phyloP scores from a whole-genome alignment of 2,797 vertebrate genomes.

The Triplophysa yarkandensis region DNA sequence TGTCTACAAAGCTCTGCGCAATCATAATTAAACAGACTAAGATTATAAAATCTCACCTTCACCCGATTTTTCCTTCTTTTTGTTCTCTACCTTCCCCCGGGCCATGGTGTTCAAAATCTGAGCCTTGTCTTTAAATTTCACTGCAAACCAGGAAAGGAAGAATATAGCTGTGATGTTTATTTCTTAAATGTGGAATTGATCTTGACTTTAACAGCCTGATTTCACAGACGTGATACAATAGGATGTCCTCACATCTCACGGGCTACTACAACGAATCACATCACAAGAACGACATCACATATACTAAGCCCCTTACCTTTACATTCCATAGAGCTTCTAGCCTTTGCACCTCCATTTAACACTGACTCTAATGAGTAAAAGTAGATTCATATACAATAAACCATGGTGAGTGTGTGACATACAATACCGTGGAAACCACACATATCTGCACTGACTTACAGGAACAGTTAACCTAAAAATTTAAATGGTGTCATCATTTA shows the following conservation, averaged over 20 bases:
- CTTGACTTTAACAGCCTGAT: conserved; percentile 20
- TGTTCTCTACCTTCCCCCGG: conserved; percentile 74
- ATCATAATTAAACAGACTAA: conserved; percentile 45
- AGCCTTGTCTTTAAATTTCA: conserved; percentile 86
- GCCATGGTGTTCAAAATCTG: conserved; percentile 81
- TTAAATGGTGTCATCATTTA: too few relatives aligned
- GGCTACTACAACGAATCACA: conserved; percentile 27
- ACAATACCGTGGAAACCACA: background rate
- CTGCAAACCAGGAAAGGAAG: conserved; percentile 73
- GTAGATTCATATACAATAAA: conserved; percentile 47
- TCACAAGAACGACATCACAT: conserved; percentile 45
- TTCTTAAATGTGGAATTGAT: conserved; percentile 18
- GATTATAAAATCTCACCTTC: conserved; percentile 61
- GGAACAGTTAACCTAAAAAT: too few relatives aligned
- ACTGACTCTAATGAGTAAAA: conserved; percentile 60
- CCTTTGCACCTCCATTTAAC: conserved; percentile 59
- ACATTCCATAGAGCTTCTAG: conserved; percentile 54
- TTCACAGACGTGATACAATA: conserved; percentile 12
- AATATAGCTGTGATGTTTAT: conserved; percentile 39
- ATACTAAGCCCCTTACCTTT: conserved; percentile 57
- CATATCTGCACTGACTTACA: conserved; percentile 1
- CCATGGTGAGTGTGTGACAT: conserved; percentile 9
- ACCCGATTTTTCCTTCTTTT: conserved; percentile 77
- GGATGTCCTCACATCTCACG: conserved; percentile 25
- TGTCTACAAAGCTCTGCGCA: conserved; percentile 41